Percentiles rank a stretch among this genome's conserved stretches.
phyloP scores from a whole-genome alignment of 35 echinoderm and acorn worm species.

The Apostichopus californicus region DNA sequence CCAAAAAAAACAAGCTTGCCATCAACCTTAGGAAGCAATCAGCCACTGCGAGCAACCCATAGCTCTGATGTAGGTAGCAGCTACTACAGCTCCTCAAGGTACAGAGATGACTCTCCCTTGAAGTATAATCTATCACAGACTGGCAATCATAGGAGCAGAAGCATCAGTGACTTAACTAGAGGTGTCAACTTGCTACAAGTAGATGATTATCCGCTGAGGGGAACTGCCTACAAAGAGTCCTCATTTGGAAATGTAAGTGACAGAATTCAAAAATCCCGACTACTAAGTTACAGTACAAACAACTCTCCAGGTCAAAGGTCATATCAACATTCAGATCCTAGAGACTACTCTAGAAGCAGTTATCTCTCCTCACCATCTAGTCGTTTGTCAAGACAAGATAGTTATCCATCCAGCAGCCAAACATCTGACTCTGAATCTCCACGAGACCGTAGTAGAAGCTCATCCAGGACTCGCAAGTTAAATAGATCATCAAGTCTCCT shows the following conservation, averaged over 20 bases:
- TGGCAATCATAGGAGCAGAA: conserved; percentile 13
- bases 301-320: neutral
- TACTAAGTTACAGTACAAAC: neutral
- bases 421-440: conserved; percentile 20
- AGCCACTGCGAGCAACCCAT: conserved; percentile 41
- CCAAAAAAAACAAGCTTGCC: conserved; percentile 48
- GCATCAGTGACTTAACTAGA: conserved; percentile 30
- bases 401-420: conserved; percentile 1
- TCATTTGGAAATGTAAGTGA: conserved; percentile 33
- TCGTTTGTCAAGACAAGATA: conserved; percentile 14
- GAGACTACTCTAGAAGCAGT: neutral
- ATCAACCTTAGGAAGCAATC: neutral
- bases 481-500: conserved; percentile 48
- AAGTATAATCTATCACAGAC: neutral
- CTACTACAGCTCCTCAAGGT: neutral
- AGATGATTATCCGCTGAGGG: neutral
- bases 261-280: conserved; percentile 5
- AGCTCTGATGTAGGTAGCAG: conserved; percentile 32
- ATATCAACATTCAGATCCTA: conserved; percentile 6
- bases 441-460: neutral
- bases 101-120: conserved; percentile 11
- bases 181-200: neutral
- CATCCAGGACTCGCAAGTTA: neutral
- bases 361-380: neutral
- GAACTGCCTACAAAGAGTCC: conserved; percentile 24